Evolutionary conservation across 1,140 invertebrate species (phyloP).

Genomic region (Rhizoglyphus robini): DNA sequence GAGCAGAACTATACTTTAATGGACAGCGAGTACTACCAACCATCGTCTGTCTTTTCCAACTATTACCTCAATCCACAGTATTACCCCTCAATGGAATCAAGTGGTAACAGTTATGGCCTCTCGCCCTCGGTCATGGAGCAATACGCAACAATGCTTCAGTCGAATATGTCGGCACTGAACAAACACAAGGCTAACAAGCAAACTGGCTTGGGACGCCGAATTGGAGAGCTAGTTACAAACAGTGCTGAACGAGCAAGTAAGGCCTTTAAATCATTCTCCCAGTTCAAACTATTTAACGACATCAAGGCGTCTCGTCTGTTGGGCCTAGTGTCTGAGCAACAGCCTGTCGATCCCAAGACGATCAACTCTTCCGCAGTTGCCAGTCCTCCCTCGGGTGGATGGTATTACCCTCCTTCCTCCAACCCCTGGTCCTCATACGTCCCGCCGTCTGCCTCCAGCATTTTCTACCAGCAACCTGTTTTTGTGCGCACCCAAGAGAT

Average conservation of each 20-base stretch:
- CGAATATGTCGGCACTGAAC: neutral
- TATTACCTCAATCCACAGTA: neutral
- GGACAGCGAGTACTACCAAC: neutral
- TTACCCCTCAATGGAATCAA: neutral
- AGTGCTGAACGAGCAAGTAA: conserved; percentile 2
- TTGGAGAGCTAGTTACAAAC: conserved; percentile 3
- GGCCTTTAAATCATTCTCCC: conserved; percentile 9
- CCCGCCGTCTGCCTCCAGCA: neutral
- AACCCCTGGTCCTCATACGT: conserved; percentile 2
- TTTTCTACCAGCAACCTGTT: neutral
- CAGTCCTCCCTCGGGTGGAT: neutral
- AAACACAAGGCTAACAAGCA: neutral
- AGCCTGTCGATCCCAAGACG: neutral
- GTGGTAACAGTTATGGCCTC: neutral
- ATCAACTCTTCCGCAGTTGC: neutral
- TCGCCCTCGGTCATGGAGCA: neutral
- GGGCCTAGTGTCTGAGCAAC: neutral
- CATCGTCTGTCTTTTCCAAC: neutral
- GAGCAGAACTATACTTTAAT: neutral
- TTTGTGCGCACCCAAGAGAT: conserved; percentile 4
- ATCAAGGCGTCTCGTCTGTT: conserved; percentile 1
- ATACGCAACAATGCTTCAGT: neutral
- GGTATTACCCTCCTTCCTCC: neutral
- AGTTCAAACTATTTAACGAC: conserved; percentile 10
- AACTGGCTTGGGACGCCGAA: neutral